A percentile compares a stretch with the other conserved stretches of the same genome.
phyloP scores from a whole-genome alignment of 2,113 vertebrate species.

The Scortum barcoo region DNA sequence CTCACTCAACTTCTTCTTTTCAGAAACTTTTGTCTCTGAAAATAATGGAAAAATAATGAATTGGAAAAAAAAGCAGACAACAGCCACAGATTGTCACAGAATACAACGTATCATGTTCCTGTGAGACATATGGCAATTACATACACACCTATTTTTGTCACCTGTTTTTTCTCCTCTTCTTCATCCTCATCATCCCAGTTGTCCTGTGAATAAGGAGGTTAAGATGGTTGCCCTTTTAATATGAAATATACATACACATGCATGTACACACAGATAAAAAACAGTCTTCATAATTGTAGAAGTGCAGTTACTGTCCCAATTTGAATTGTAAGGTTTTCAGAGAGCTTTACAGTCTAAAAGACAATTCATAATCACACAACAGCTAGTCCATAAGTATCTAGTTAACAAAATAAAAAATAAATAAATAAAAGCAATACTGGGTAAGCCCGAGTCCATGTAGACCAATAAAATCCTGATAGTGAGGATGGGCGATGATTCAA shows the following conservation, averaged over 20 bases:
- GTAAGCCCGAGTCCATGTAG: neutral
- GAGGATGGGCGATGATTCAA: neutral
- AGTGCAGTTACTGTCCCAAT: too few relatives aligned
- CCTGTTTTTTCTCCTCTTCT: constrained; percentile 79
- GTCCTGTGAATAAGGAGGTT: constrained; percentile 83
- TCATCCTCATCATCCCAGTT: constrained; percentile 96
- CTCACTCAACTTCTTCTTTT: constrained; percentile 97
- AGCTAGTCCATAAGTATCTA: neutral
- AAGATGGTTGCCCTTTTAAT: neutral
- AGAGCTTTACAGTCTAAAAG: neutral
- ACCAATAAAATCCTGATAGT: neutral
- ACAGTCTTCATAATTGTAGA: neutral
- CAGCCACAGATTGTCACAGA: neutral
- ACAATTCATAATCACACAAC: neutral
- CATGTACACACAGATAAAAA: neutral
- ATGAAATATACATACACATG: neutral
- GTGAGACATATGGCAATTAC: neutral
- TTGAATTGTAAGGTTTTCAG: neutral
- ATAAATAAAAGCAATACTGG: neutral
- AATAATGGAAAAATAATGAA: neutral
- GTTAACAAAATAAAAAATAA: neutral
- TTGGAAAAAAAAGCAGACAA: neutral
- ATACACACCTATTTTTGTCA: constrained; percentile 59
- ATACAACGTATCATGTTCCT: neutral
- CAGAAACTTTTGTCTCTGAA: constrained; percentile 90